phyloP scores from a whole-genome alignment of 2,888 invertebrate genomes.

The Chymomyza fuscimana region DNA sequence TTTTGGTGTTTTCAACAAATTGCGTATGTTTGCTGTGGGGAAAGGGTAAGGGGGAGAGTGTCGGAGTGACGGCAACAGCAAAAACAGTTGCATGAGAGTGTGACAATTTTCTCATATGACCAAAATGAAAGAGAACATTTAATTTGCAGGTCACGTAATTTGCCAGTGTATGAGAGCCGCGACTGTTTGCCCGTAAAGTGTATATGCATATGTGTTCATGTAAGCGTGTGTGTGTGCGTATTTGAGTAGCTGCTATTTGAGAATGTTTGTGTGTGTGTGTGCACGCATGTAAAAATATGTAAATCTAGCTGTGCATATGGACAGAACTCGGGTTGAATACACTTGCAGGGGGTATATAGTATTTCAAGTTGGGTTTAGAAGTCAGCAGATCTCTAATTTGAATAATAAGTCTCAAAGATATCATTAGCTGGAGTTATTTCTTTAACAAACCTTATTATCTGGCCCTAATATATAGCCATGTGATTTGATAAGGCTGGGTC shows the following conservation, averaged over 20 bases:
- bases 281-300: constrained; percentile 67
- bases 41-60: not conserved
- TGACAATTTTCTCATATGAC: constrained; percentile 68
- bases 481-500: no score
- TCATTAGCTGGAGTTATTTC: no score
- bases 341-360: not conserved
- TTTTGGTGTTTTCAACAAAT: constrained; percentile 40
- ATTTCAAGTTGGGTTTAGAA: not conserved
- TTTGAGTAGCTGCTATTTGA: not conserved
- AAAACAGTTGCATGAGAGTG: constrained; percentile 41
- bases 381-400: not conserved
- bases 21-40: constrained; percentile 19
- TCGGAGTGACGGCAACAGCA: constrained; percentile 1
- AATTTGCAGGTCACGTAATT: constrained; percentile 72
- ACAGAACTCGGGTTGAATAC: constrained; percentile 20
- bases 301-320: constrained; percentile 71
- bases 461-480: no score
- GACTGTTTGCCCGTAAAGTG: not conserved
- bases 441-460: no score
- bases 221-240: constrained; percentile 22
- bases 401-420: no score
- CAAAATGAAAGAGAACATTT: constrained; percentile 71
- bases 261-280: not conserved
- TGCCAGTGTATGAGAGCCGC: constrained; percentile 56
- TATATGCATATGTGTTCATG: not conserved